phyloP scores from a whole-genome alignment of 2,113 vertebrate species.

The Genyomyrus donnyi region DNA sequence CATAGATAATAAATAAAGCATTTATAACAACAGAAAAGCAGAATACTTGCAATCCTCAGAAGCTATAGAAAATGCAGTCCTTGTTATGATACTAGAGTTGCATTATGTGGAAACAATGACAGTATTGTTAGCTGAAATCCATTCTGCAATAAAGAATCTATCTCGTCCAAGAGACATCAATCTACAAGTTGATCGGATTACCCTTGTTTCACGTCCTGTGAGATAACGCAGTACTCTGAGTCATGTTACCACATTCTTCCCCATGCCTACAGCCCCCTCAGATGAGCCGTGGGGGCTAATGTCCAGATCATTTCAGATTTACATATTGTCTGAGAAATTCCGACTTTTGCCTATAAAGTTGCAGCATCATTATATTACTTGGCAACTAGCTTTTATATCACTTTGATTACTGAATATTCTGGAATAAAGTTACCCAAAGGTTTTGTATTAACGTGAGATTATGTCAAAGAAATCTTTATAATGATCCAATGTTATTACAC shows the following conservation, averaged over 20 bases:
- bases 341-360: background rate
- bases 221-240: slow-evolving; percentile 34
- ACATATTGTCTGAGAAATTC: background rate
- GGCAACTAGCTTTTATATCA: background rate
- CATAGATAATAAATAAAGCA: background rate
- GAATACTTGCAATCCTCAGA: background rate
- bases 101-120: slow-evolving; percentile 31
- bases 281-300: background rate
- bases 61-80: background rate
- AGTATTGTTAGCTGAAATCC: slow-evolving; percentile 29
- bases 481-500: background rate
- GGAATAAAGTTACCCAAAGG: background rate
- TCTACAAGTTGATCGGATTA: slow-evolving; percentile 56
- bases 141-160: slow-evolving; percentile 16
- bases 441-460: background rate
- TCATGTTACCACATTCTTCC: slow-evolving; percentile 25
- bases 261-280: background rate
- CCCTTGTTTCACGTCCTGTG: slow-evolving; percentile 46
- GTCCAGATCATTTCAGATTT: slow-evolving; percentile 2
- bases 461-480: background rate
- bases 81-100: background rate
- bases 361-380: background rate
- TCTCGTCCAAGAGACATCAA: slow-evolving; percentile 45
- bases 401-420: background rate
- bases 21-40: background rate